These are phyloP conservation scores for Yponomeuta malinellus DNA, from an alignment of 2,888 invertebrate species.

Conservation along the genomic window DNA sequence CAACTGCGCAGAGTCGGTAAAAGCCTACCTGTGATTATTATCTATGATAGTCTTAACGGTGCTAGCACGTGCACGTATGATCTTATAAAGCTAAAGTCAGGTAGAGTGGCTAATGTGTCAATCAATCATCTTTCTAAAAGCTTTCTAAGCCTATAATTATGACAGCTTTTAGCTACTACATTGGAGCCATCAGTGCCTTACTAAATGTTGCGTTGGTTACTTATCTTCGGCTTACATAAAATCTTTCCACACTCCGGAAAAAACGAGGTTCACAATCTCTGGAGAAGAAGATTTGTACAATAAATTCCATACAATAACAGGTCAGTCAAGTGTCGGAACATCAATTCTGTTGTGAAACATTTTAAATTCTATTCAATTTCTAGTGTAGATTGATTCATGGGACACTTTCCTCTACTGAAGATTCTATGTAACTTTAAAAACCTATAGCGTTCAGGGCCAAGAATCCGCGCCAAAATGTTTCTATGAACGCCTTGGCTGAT, in stretches of 20 bases:
- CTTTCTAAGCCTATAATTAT: background rate
- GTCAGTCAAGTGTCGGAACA: too few species aligned
- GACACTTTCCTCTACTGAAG: too few species aligned
- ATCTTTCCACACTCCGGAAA: background rate
- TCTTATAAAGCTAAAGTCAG: background rate
- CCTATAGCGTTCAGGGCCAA: too few species aligned
- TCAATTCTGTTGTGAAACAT: too few species aligned
- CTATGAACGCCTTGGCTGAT: conserved; percentile 26
- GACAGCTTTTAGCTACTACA: background rate
- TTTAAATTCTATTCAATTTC: too few species aligned
- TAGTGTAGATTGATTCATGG: too few species aligned
- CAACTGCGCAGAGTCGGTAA: conserved; percentile 8
- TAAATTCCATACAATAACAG: too few species aligned
- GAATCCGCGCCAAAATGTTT: background rate
- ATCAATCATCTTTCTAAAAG: background rate
- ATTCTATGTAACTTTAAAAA: too few species aligned
- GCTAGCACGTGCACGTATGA: background rate
- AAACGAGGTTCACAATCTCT: too few species aligned
- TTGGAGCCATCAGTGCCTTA: too few species aligned
- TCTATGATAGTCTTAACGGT: background rate
- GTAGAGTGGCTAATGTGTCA: background rate
- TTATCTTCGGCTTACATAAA: background rate
- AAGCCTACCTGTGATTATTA: background rate
- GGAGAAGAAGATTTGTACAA: too few species aligned
- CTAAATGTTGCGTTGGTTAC: too few species aligned